Evolutionary conservation across 2,113 vertebrate species (phyloP), one percentile per base, ranked within the genome.

Genomic region (Tricholaema leucomelas): DNA sequence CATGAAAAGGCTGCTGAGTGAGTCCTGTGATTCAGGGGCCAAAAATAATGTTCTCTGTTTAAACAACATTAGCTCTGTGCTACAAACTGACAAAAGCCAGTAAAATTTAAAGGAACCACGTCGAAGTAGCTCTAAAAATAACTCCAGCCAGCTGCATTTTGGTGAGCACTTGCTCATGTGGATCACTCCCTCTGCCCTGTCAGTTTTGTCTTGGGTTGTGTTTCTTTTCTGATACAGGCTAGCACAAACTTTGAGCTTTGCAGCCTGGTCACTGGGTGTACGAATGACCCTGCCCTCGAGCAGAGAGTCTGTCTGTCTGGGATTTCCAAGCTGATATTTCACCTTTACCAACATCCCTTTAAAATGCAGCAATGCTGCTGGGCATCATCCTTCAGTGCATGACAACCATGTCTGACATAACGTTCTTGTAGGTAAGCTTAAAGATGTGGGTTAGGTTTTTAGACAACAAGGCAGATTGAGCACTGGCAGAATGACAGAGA

Each of bases 31-130:
- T 89, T 94, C 94, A 71, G 1, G 40, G 85, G 87, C 93, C 94
- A 93, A 93, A 96, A 96, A 92, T 96, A 96, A 94, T 65, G 67
- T 25, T 67, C 65, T 91, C 73, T 65, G 59, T 92, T 95, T 91
- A 95, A 95, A 96, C 88, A 93, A 81, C 1, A 27, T 81, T 73
- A 20, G 73, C 59, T 92, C 90, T 75, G 87, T 76, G 91, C 84
- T 73, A 67, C 58, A 85, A 85, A 78, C 85, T 60, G 87, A 95
- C 91, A 95, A 96, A 96, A 94, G 65, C 71, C 85, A 90, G 85
- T 0, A 38, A 73, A 87, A 91, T 85, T 94, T 95, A 95, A 95
- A 94, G 91, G 70, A 73, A 74, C 84, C 91, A 54, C 87, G 88
- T 83, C 69, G 79, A 88, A 94, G 59, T 2, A 0, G 11, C 15